A percentile compares a stretch with the other conserved stretches of the same genome.
Evolutionary conservation across 2,888 invertebrate genomes (phyloP).

Genomic region (Pasiphila rectangulata): DNA sequence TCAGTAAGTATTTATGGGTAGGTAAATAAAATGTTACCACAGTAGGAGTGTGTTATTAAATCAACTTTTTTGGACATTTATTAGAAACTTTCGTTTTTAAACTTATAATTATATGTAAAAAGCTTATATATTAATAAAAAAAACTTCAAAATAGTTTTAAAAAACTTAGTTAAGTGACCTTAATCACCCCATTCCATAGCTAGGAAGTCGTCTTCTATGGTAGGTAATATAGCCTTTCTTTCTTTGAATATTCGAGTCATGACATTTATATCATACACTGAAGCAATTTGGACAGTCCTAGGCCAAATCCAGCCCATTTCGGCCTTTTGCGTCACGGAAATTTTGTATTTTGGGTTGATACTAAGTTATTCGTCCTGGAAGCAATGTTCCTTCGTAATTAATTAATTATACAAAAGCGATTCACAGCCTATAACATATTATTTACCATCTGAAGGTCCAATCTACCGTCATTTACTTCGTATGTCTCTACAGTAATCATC

Average conservation of each 20-base stretch:
- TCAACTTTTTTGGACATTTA: background rate
- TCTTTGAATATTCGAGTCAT: background rate
- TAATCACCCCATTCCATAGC: background rate
- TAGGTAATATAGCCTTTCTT: background rate
- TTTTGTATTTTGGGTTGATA: background rate
- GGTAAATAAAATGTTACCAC: background rate
- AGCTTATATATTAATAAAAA: background rate
- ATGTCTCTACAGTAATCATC: background rate
- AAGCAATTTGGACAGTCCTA: background rate
- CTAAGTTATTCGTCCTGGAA: no score
- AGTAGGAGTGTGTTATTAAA: background rate
- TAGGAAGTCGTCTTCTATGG: background rate
- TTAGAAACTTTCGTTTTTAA: background rate
- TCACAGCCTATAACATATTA: background rate
- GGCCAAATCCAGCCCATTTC: background rate
- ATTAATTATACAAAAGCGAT: background rate
- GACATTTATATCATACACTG: background rate
- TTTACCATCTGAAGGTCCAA: background rate
- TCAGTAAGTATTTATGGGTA: background rate
- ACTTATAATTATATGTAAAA: background rate
- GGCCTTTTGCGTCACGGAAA: background rate
- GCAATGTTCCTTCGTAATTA: no score
- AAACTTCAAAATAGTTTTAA: background rate
- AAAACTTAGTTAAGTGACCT: background rate
- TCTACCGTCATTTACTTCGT: background rate